Percentiles rank a stretch among this genome's conserved stretches.
phyloP scores from a whole-genome alignment of 2,888 invertebrate genomes.

The Drosophila nigritarsus region DNA sequence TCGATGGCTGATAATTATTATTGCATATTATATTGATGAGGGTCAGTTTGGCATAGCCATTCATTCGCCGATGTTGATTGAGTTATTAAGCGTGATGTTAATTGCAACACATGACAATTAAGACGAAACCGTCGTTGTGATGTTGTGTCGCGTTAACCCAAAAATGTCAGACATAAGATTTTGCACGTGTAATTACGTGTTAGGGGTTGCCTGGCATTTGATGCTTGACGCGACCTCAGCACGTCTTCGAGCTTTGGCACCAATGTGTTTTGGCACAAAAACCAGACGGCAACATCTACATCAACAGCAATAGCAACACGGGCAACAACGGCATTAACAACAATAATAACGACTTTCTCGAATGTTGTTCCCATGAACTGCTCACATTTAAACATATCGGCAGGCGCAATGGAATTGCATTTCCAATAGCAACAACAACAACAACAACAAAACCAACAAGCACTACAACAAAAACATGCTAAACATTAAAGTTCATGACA shows the following conservation, averaged over 20 bases:
- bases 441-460: conserved; percentile 21
- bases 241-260: conserved; percentile 55
- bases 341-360: conserved; percentile 70
- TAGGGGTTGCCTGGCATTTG: conserved; percentile 51
- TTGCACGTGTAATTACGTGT: conserved; percentile 67
- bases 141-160: conserved; percentile 72
- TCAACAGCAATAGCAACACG: conserved; percentile 37
- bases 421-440: conserved; percentile 27
- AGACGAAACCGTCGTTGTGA: conserved; percentile 16
- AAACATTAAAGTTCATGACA: conserved; percentile 78
- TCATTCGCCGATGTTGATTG: conserved; percentile 51
- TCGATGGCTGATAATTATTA: conserved; percentile 14
- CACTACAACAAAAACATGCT: conserved; percentile 50
- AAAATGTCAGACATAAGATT: conserved; percentile 65
- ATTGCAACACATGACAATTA: conserved; percentile 57
- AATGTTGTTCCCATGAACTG: conserved; percentile 74
- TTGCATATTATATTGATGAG: conserved; percentile 57
- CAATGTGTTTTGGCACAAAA: conserved; percentile 12
- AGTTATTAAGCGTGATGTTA: conserved; percentile 72
- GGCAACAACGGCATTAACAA: conserved; percentile 32
- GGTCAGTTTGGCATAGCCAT: conserved; percentile 49
- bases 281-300: conserved; percentile 35
- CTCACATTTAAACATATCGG: conserved; percentile 73
- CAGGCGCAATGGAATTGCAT: conserved; percentile 64
- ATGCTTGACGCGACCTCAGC: conserved; percentile 53